Conservation (phyloP, 2,113 vertebrate genomes). For the Perca flavescens region DNA sequence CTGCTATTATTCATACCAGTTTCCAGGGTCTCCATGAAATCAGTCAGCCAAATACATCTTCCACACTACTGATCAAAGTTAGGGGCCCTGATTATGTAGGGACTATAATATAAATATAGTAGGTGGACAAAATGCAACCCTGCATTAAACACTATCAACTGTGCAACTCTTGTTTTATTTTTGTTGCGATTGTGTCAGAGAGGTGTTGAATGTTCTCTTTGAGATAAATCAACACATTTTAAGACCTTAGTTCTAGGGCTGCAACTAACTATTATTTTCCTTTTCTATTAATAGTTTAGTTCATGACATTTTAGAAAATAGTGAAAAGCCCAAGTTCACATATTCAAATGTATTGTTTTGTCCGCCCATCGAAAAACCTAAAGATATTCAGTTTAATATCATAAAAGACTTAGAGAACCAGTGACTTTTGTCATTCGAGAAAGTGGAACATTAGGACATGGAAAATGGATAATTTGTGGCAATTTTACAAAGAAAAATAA, state of each 20-base stretch:
- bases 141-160: background rate
- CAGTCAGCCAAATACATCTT: conserved; percentile 45
- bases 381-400: background rate
- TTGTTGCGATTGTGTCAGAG: background rate
- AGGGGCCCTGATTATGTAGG: conserved; percentile 39
- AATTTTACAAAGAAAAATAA: too few relatives aligned
- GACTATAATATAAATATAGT: background rate
- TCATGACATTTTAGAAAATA: background rate
- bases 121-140: background rate
- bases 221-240: background rate
- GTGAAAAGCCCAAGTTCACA: background rate
- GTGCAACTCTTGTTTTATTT: conserved; percentile 3
- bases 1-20: conserved; percentile 54
- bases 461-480: too few relatives aligned
- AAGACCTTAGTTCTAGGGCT: background rate
- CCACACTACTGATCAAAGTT: conserved; percentile 59
- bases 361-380: background rate
- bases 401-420: too few relatives aligned
- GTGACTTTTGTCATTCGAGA: too few relatives aligned
- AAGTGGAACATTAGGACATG: too few relatives aligned
- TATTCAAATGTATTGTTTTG: background rate
- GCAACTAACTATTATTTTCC: background rate
- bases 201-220: background rate
- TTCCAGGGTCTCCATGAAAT: conserved; percentile 50
- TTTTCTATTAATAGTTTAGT: background rate